These are phyloP conservation scores for Andrena camellia DNA, from an alignment of 2,888 invertebrate genomes.

Conservation along the genomic window DNA sequence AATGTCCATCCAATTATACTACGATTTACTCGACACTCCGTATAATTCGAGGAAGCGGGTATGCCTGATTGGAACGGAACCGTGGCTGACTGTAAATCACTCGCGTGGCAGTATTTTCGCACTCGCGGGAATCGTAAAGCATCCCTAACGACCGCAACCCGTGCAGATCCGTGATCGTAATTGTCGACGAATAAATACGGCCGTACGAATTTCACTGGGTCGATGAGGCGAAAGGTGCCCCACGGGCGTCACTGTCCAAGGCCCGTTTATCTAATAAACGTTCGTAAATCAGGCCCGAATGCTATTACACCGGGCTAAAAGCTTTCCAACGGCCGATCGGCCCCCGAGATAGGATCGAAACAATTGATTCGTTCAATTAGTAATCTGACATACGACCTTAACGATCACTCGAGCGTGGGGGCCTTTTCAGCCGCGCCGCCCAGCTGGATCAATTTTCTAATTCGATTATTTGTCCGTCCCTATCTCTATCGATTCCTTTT, in stretches of 20 bases:
- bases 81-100: conserved; percentile 6
- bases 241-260: conserved; percentile 18
- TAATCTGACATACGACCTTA: conserved; percentile 67
- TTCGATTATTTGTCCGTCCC: conserved; percentile 15
- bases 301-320: conserved; percentile 59
- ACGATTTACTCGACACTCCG: no score
- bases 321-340: conserved; percentile 65
- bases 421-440: conserved; percentile 22
- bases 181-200: conserved; percentile 39
- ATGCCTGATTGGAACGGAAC: not conserved
- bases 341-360: conserved; percentile 58
- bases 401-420: conserved; percentile 30
- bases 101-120: conserved; percentile 1
- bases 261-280: conserved; percentile 67
- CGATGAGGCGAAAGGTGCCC: conserved; percentile 16
- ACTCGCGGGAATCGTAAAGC: conserved; percentile 18
- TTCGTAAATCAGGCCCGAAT: conserved; percentile 65
- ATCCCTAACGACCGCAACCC: conserved; percentile 16
- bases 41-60: not conserved
- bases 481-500: conserved; percentile 26
- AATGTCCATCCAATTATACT: no score
- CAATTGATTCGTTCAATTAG: conserved; percentile 79
- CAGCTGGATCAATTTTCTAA: conserved; percentile 26
- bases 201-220: conserved; percentile 5
- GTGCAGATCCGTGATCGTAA: conserved; percentile 35